phyloP scores from a whole-genome alignment of 2,113 vertebrate species.

The Carettochelys insculpta region DNA sequence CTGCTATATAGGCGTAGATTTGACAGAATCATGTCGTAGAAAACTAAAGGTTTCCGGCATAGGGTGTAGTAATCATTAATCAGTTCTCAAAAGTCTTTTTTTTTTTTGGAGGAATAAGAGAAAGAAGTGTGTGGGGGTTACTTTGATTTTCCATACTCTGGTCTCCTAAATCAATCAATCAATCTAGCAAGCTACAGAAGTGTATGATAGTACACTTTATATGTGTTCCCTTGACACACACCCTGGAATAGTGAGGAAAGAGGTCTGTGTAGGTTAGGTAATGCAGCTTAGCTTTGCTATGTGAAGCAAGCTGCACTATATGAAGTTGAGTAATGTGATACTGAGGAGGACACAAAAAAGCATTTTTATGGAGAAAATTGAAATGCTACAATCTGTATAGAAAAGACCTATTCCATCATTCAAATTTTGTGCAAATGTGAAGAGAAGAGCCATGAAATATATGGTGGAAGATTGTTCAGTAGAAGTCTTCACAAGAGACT shows the following conservation, averaged over 20 bases:
- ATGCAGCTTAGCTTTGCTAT: background rate
- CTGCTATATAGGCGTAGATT: constrained; percentile 13
- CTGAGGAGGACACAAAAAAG: accelerated
- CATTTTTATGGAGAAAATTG: background rate
- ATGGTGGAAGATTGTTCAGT: background rate
- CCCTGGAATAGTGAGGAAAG: accelerated
- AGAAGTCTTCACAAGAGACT: background rate
- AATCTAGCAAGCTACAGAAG: background rate
- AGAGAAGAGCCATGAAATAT: background rate
- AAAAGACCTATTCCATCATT: background rate
- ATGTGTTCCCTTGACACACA: background rate
- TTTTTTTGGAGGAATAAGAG: accelerated
- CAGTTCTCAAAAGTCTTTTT: background rate
- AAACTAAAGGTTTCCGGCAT: constrained; percentile 54
- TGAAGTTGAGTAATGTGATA: background rate
- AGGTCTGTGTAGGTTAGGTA: background rate
- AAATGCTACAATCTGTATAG: background rate
- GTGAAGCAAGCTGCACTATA: background rate
- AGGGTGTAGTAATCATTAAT: constrained; percentile 10
- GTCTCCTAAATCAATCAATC: no score
- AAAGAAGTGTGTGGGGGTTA: background rate
- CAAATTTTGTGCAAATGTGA: accelerated
- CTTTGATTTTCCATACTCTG: constrained; percentile 59
- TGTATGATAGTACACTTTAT: background rate
- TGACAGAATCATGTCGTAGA: constrained; percentile 11